Conservation (phyloP, 2,888 invertebrate species). For the Drosophila trichaetosa region DNA sequence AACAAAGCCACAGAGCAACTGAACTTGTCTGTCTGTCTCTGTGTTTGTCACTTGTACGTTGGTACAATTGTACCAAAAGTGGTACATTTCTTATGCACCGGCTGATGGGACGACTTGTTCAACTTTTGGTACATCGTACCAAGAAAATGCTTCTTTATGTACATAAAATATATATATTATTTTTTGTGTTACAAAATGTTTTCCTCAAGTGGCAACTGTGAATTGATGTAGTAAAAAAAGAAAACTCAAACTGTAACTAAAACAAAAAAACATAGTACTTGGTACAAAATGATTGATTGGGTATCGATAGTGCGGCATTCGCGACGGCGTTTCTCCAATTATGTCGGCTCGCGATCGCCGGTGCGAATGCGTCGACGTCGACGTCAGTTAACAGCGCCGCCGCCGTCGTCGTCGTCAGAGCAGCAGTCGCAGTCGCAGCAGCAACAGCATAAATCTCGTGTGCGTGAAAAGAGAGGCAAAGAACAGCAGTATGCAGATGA, state of each 20-base stretch:
- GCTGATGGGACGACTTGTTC: background rate
- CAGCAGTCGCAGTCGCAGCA: slow-evolving; percentile 38
- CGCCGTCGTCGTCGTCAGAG: slow-evolving; percentile 47
- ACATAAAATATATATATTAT: background rate
- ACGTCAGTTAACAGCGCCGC: slow-evolving; percentile 78
- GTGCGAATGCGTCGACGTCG: slow-evolving; percentile 87
- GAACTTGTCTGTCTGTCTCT: background rate
- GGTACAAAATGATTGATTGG: slow-evolving; percentile 89
- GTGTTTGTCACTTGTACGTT: slow-evolving; percentile 4
- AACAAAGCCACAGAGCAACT: slow-evolving; percentile 14
- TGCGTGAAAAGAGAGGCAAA: slow-evolving; percentile 46
- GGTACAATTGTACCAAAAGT: slow-evolving; percentile 1
- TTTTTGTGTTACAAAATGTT: background rate
- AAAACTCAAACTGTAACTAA: background rate
- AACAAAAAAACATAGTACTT: slow-evolving; percentile 8
- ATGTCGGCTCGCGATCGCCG: slow-evolving; percentile 89
- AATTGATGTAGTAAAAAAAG: background rate
- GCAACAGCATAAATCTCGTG: slow-evolving; percentile 62
- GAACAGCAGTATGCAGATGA: slow-evolving; percentile 19
- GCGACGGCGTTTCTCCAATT: slow-evolving; percentile 89
- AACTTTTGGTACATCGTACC: background rate
- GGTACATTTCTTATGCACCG: background rate
- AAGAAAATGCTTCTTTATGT: background rate
- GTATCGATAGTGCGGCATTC: slow-evolving; percentile 91
- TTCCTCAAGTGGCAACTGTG: background rate